These are phyloP conservation scores for Scaptomyza caliginosa DNA, from an alignment of 2,888 invertebrate genomes.

Conservation along the genomic window DNA sequence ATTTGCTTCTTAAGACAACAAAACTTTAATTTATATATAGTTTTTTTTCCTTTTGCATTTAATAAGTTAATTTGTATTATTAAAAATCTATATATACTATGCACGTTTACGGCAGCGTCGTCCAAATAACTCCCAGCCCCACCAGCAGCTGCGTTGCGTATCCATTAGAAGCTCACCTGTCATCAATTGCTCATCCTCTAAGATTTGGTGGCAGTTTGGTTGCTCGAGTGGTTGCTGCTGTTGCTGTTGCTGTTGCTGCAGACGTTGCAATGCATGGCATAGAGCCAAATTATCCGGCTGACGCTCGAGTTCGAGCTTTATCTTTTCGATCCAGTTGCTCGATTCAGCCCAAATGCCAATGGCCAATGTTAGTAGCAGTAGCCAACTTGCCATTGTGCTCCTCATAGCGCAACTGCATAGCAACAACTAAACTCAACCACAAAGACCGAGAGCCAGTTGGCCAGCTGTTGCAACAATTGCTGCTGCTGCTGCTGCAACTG, in stretches of 20 bases:
- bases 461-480: not conserved
- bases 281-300: slow-evolving; percentile 54
- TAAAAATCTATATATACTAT: not conserved
- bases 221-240: slow-evolving; percentile 18
- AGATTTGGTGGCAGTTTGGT: slow-evolving; percentile 35
- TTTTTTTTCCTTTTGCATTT: not conserved
- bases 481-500: not conserved
- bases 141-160: slow-evolving; percentile 37
- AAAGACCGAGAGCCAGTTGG: not conserved
- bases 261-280: slow-evolving; percentile 48
- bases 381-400: slow-evolving; percentile 6
- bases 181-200: slow-evolving; percentile 33
- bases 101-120: slow-evolving; percentile 56
- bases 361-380: slow-evolving; percentile 25
- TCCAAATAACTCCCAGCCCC: slow-evolving; percentile 46
- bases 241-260: slow-evolving; percentile 21
- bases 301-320: slow-evolving; percentile 24
- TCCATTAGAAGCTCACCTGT: slow-evolving; percentile 58
- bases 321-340: slow-evolving; percentile 19
- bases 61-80: not conserved
- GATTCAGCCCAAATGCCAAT: slow-evolving; percentile 7
- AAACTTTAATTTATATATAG: too few relatives aligned
- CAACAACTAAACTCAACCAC: slow-evolving; percentile 23
- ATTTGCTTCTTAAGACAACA: not conserved
- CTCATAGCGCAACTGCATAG: slow-evolving; percentile 23